Evolutionary conservation across 2,888 invertebrate genomes (phyloP).

Genomic region (Cheilosia grossa): DNA sequence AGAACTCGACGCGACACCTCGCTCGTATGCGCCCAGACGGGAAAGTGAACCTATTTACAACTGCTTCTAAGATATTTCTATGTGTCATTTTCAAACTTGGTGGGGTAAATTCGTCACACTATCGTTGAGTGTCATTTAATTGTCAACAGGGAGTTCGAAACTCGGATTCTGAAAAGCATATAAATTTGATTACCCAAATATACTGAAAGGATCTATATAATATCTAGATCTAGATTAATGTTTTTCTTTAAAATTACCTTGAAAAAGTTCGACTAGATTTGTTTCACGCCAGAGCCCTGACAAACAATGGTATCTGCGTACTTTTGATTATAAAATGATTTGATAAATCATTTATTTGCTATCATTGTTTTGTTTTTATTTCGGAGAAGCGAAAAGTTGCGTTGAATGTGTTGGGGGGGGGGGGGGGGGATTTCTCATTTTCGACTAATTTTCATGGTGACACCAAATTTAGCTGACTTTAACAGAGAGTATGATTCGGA

Average conservation of each 20-base stretch:
- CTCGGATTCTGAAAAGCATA: neutral
- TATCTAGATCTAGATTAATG: neutral
- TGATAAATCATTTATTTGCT: neutral
- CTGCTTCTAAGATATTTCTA: neutral
- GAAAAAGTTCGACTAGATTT: constrained; percentile 6
- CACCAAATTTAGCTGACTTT: too few relatives aligned
- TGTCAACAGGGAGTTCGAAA: constrained; percentile 12
- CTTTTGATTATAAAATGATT: constrained; percentile 1
- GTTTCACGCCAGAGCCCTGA: neutral
- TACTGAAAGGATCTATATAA: neutral
- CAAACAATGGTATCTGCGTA: neutral
- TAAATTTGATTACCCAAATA: neutral
- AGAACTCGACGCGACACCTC: neutral
- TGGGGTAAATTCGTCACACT: neutral
- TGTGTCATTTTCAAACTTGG: neutral
- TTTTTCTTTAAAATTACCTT: neutral
- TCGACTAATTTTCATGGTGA: neutral
- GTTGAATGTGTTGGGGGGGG: neutral
- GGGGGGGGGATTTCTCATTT: neutral
- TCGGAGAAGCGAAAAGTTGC: neutral
- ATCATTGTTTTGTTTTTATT: neutral
- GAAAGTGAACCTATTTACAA: constrained; percentile 2
- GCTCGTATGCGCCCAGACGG: neutral
- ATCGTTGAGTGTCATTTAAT: neutral
- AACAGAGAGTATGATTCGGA: too few relatives aligned